These are phyloP conservation scores for Aegithalos caudatus DNA, from an alignment of 2,113 vertebrate species.

Conservation along the genomic window DNA sequence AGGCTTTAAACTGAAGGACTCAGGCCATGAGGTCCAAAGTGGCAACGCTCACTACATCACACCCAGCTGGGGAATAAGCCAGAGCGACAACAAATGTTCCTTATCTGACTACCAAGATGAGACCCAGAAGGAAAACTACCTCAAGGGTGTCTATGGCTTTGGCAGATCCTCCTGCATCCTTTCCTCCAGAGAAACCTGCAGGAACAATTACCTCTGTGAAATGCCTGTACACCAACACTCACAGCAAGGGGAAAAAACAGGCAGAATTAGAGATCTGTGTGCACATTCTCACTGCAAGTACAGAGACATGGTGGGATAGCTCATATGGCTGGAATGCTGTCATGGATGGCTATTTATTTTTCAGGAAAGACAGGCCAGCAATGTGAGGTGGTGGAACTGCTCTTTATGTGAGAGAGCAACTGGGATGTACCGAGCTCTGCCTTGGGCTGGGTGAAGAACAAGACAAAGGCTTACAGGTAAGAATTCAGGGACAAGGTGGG, in stretches of 20 bases:
- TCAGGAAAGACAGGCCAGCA: not conserved
- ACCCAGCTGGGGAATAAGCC: not conserved
- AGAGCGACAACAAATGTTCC: not conserved
- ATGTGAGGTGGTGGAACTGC: not conserved
- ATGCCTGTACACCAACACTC: not conserved
- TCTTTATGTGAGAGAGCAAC: not conserved
- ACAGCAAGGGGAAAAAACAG: rapidly evolving
- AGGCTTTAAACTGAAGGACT: not conserved
- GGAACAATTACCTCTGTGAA: not conserved
- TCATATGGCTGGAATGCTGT: not conserved
- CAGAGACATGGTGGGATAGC: not conserved
- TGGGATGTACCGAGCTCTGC: not conserved
- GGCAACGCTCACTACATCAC: not conserved
- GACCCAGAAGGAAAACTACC: not conserved
- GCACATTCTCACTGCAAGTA: not conserved
- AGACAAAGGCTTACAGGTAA: not conserved
- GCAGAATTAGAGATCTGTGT: not conserved
- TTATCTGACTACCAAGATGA: not conserved
- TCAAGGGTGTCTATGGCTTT: not conserved
- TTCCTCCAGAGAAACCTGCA: not conserved
- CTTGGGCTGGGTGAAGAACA: not conserved
- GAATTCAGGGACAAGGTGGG: not conserved
- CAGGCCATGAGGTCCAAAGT: not conserved
- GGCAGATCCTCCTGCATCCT: not conserved
- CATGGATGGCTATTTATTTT: not conserved